These are phyloP conservation scores for Sipha maydis DNA, from an alignment of 2,888 invertebrate genomes.

Conservation along the genomic window DNA sequence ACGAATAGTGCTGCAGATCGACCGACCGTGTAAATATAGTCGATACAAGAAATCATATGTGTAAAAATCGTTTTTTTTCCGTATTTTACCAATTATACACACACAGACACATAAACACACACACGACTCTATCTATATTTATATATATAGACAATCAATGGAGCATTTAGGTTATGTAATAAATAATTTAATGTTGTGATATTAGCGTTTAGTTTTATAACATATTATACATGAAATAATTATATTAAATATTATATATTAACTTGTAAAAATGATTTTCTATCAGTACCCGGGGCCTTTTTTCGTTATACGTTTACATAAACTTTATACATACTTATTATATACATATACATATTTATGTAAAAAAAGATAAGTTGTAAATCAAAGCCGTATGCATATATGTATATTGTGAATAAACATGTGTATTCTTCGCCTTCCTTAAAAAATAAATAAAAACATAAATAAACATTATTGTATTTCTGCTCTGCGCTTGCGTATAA, in stretches of 20 bases:
- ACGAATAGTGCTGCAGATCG: conserved; percentile 10
- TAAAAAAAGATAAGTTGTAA: background rate
- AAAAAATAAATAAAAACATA: background rate
- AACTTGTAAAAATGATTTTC: conserved; percentile 24
- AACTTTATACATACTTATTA: background rate
- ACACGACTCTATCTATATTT: background rate
- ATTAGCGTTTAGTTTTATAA: conserved; percentile 53
- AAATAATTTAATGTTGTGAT: conserved; percentile 52
- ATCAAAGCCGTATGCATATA: background rate
- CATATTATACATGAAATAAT: background rate
- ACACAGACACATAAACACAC: background rate
- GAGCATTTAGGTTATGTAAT: conserved; percentile 39
- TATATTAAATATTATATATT: conserved; percentile 13
- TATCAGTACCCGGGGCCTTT: conserved; percentile 34
- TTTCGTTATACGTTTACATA: conserved; percentile 11
- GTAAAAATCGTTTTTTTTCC: background rate
- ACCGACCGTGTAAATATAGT: background rate
- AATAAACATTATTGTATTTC: conserved; percentile 9
- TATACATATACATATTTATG: background rate
- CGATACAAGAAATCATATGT: background rate
- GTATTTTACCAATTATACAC: background rate
- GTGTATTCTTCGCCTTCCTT: background rate
- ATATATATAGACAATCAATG: conserved; percentile 56
- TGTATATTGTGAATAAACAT: too few species aligned
- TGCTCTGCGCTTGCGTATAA: background rate